A percentile compares a stretch with the other conserved stretches of the same genome.
phyloP scores from a whole-genome alignment of 2,113 vertebrate species.

The Varanus salvator region DNA sequence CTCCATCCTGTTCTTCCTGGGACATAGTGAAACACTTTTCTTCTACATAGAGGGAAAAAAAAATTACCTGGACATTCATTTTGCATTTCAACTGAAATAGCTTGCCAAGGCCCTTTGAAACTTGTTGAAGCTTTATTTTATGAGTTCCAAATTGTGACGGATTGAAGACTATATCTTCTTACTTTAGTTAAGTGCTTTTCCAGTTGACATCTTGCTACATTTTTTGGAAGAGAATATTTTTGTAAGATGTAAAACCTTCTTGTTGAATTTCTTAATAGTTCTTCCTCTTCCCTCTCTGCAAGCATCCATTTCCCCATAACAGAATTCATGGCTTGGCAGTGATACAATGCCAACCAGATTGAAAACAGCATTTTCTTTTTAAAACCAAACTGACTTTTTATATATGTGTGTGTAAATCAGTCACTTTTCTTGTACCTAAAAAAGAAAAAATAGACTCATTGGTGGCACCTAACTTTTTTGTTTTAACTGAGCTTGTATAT shows the following conservation, averaged over 20 bases:
- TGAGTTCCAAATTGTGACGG: slow-evolving; percentile 69
- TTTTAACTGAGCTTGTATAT: slow-evolving; percentile 68
- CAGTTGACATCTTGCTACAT: slow-evolving; percentile 67
- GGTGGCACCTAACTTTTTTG: slow-evolving; percentile 59
- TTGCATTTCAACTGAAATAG: slow-evolving; percentile 72
- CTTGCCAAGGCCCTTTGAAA: slow-evolving; percentile 73
- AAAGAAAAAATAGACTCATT: slow-evolving; percentile 65
- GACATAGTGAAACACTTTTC: slow-evolving; percentile 60
- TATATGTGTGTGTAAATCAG: slow-evolving; percentile 71
- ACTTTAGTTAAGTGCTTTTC: slow-evolving; percentile 77
- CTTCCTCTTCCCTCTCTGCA: slow-evolving; percentile 37
- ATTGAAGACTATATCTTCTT: slow-evolving; percentile 76
- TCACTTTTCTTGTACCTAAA: slow-evolving; percentile 69
- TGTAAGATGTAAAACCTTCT: slow-evolving; percentile 74
- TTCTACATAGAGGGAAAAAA: slow-evolving; percentile 59
- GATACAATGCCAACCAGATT: slow-evolving; percentile 62
- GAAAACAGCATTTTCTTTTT: slow-evolving; percentile 61
- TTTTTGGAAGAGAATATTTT: slow-evolving; percentile 78
- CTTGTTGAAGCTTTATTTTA: slow-evolving; percentile 74
- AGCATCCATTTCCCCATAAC: slow-evolving; percentile 6
- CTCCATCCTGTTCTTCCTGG: slow-evolving; percentile 63
- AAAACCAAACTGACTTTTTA: slow-evolving; percentile 75
- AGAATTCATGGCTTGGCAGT: slow-evolving; percentile 65
- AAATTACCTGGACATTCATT: slow-evolving; percentile 69
- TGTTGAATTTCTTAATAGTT: slow-evolving; percentile 66